These are phyloP conservation scores for Champsocephalus gunnari DNA, from an alignment of 2,797 vertebrate genomes.

Conservation along the genomic window DNA sequence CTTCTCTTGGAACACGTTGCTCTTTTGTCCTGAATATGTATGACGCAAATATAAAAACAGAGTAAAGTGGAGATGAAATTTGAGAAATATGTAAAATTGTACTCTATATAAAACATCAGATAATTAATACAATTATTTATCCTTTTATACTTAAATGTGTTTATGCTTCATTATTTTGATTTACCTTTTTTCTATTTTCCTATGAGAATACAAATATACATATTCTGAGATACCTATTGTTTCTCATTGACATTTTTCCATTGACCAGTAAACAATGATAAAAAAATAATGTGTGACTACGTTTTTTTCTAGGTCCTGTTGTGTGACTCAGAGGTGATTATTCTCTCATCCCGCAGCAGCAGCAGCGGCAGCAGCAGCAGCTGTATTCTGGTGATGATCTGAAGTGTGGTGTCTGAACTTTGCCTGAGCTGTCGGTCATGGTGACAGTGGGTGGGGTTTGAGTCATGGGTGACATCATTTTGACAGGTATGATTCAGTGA, in stretches of 20 bases:
- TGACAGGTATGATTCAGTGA: conserved; percentile 79
- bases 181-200: neutral
- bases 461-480: conserved; percentile 73
- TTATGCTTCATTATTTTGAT: neutral
- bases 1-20: conserved; percentile 65
- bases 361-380: conserved; percentile 27
- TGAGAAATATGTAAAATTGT: neutral
- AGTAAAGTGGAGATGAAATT: neutral
- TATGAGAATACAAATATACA: neutral
- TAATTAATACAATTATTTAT: too few relatives aligned
- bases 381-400: conserved; percentile 67
- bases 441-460: conserved; percentile 73
- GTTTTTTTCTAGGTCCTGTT: conserved; percentile 36
- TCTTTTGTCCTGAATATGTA: conserved; percentile 64
- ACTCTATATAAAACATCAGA: too few relatives aligned
- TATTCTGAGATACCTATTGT: neutral
- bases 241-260: conserved; percentile 6
- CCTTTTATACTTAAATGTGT: too few relatives aligned
- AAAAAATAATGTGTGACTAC: conserved; percentile 48
- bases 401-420: conserved; percentile 68
- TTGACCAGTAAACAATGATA: conserved; percentile 32
- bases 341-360: conserved; percentile 35
- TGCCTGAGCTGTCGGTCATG: conserved; percentile 72
- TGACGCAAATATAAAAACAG: conserved; percentile 31
- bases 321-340: conserved; percentile 65